phyloP scores from a whole-genome alignment of 1,140 invertebrate species.

The Camponotus floridanus region DNA sequence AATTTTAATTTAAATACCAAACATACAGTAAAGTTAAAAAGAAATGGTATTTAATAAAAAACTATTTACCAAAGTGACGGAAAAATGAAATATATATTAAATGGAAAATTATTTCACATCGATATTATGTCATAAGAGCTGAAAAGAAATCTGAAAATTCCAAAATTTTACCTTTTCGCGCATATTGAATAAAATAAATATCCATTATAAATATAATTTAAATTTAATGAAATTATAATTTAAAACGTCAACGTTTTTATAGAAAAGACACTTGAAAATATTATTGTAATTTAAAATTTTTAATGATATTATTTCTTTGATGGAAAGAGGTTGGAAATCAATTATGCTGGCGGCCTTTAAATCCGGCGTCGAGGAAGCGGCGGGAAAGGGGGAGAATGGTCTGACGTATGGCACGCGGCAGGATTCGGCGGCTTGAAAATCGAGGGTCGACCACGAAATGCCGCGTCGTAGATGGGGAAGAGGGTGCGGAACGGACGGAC shows the following conservation, averaged over 20 bases:
- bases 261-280: background rate
- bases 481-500: background rate
- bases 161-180: background rate
- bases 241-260: background rate
- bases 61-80: background rate
- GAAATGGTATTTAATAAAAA: background rate
- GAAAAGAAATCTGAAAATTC: background rate
- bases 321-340: background rate
- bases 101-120: background rate
- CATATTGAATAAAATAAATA: background rate
- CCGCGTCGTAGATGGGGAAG: slow-evolving; percentile 34
- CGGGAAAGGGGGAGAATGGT: background rate
- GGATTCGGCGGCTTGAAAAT: slow-evolving; percentile 67
- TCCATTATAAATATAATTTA: background rate
- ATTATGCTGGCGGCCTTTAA: background rate
- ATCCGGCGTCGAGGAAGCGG: slow-evolving; percentile 1
- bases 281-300: background rate
- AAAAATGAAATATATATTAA: background rate
- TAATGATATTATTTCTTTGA: background rate
- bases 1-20: background rate
- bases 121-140: background rate
- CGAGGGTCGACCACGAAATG: slow-evolving; percentile 74
- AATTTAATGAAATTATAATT: background rate
- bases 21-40: background rate
- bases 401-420: slow-evolving; percentile 1